phyloP scores from a whole-genome alignment of 2,797 vertebrate species.

The Ceryle rudis region DNA sequence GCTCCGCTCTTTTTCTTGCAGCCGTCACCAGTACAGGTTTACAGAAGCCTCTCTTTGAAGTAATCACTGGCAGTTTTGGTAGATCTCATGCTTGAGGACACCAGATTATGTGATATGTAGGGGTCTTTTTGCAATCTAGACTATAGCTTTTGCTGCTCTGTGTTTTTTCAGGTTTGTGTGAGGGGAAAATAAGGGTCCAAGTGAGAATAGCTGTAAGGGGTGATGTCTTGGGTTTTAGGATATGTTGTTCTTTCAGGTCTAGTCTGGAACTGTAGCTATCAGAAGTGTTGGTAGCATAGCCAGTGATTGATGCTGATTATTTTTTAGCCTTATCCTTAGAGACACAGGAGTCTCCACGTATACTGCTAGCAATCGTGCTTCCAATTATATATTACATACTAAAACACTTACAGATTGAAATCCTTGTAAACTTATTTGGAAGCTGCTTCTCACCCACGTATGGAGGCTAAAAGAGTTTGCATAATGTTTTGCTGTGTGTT shows the following conservation, averaged over 20 bases:
- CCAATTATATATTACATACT: not conserved
- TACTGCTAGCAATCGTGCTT: not conserved
- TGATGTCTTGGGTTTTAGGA: not conserved
- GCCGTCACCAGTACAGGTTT: not conserved
- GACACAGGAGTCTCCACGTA: not conserved
- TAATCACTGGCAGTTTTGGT: not conserved
- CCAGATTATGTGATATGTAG: rapidly evolving
- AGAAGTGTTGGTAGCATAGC: not conserved
- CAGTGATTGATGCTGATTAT: not conserved
- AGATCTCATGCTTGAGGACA: not conserved
- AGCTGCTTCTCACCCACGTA: constrained; percentile 77
- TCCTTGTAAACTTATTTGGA: constrained; percentile 80
- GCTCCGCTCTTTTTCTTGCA: not conserved
- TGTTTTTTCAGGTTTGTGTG: not conserved
- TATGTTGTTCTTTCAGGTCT: not conserved
- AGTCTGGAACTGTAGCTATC: not conserved
- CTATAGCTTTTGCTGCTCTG: not conserved
- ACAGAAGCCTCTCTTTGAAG: not conserved
- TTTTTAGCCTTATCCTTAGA: not conserved
- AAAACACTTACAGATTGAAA: constrained; percentile 72
- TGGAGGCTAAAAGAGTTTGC: constrained; percentile 81
- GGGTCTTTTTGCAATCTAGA: not conserved
- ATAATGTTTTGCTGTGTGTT: constrained; percentile 83
- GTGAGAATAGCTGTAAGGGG: not conserved
- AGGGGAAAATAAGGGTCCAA: not conserved